Conservation (phyloP, 2,113 vertebrate genomes). For the Emydocephalus ijimae region DNA sequence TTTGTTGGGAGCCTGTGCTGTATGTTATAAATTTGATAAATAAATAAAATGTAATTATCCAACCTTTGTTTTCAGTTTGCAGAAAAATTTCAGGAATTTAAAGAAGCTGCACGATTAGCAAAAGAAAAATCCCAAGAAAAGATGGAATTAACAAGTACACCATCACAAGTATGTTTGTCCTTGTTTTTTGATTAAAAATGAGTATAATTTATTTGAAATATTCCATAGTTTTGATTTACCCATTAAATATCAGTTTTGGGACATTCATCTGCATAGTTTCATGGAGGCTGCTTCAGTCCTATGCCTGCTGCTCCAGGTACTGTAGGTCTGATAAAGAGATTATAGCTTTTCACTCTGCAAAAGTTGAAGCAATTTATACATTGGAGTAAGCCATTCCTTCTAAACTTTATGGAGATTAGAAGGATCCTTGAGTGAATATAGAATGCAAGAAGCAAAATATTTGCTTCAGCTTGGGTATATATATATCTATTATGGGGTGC, state of each 20-base stretch:
- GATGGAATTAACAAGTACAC: slow-evolving; percentile 95
- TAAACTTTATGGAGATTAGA: background rate
- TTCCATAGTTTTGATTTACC: background rate
- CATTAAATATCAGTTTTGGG: background rate
- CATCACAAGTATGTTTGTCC: slow-evolving; percentile 84
- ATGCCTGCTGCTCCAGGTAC: too few species aligned
- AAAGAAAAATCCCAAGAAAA: slow-evolving; percentile 98
- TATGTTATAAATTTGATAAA: background rate
- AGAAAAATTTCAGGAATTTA: slow-evolving; percentile 98
- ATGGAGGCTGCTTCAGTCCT: background rate
- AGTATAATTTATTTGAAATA: background rate
- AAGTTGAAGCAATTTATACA: background rate
- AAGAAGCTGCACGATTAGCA: slow-evolving; percentile 93
- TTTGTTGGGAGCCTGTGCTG: background rate
- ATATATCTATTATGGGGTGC: background rate
- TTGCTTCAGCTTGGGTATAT: background rate
- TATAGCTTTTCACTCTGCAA: background rate
- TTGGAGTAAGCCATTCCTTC: background rate
- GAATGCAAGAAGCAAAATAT: background rate
- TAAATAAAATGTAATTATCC: background rate
- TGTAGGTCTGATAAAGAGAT: background rate
- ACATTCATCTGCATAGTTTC: background rate
- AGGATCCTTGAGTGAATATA: background rate
- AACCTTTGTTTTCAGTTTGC: slow-evolving; percentile 81
- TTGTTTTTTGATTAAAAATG: slow-evolving; percentile 1